Evolutionary conservation across 1,140 invertebrate species (phyloP).

Genomic region (Drosophila eugracilis): DNA sequence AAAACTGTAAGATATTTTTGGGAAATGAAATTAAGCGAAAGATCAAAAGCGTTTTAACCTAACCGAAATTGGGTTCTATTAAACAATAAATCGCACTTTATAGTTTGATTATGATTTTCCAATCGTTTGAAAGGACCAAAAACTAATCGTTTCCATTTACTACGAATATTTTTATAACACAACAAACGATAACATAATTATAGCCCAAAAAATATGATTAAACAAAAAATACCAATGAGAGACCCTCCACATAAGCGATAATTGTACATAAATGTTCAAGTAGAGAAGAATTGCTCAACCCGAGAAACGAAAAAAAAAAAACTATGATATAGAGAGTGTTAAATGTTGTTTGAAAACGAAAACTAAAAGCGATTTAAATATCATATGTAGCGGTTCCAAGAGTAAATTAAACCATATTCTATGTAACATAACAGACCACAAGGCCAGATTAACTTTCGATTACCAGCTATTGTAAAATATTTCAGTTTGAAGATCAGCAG

Average conservation of each 20-base stretch:
- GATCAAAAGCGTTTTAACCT: constrained; percentile 52
- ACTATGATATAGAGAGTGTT: constrained; percentile 62
- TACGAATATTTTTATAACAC: constrained; percentile 60
- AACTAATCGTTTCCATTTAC: constrained; percentile 41
- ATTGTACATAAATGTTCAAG: constrained; percentile 67
- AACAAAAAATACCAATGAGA: constrained; percentile 32
- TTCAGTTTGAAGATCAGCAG: constrained; percentile 37
- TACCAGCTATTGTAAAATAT: constrained; percentile 71
- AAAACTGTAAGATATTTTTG: constrained; percentile 68
- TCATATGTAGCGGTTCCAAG: constrained; percentile 29
- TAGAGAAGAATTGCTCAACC: constrained; percentile 61
- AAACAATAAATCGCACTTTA: constrained; percentile 21
- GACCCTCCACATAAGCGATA: constrained; percentile 64
- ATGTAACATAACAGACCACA: constrained; percentile 49
- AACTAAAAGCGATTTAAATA: constrained; percentile 29
- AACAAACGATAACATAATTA: constrained; percentile 22
- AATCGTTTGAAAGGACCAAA: constrained; percentile 75
- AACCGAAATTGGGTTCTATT: constrained; percentile 25
- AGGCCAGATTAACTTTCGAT: constrained; percentile 16
- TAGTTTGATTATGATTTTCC: constrained; percentile 46
- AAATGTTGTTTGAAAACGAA: constrained; percentile 64
- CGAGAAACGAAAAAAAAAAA: constrained; percentile 4
- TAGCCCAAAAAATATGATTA: constrained; percentile 12
- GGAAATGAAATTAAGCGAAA: constrained; percentile 46
- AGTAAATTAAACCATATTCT: constrained; percentile 29